Conservation (phyloP, 2,113 vertebrate genomes). For the Coptodon rendalli region DNA sequence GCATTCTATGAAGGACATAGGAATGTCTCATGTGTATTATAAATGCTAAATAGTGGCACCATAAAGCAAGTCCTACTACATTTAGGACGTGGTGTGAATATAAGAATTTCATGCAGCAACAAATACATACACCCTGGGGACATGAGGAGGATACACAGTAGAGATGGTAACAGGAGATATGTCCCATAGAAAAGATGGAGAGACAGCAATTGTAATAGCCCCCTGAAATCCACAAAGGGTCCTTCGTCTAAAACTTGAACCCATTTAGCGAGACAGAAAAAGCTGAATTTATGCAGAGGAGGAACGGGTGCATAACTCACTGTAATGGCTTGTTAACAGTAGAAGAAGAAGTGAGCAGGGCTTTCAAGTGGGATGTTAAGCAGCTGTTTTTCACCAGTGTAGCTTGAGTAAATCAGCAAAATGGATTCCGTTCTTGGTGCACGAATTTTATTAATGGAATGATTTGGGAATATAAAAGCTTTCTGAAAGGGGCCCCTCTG, state of each 20-base stretch:
- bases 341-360: conserved; percentile 83
- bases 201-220: neutral
- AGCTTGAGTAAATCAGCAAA: conserved; percentile 89
- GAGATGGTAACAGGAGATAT: conserved; percentile 31
- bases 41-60: conserved; percentile 34
- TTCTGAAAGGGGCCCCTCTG: conserved; percentile 44
- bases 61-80: neutral
- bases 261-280: conserved; percentile 70
- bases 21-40: conserved; percentile 27
- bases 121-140: conserved; percentile 14
- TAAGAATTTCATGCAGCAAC: conserved; percentile 1
- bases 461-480: conserved; percentile 78
- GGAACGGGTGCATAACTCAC: conserved; percentile 81
- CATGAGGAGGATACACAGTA: conserved; percentile 1
- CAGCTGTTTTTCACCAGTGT: conserved; percentile 86
- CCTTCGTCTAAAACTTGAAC: conserved; percentile 76
- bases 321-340: conserved; percentile 93
- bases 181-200: conserved; percentile 27
- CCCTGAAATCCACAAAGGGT: conserved; percentile 38
- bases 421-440: conserved; percentile 80
- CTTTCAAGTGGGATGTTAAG: conserved; percentile 92
- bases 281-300: conserved; percentile 78
- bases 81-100: neutral
- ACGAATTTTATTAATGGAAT: conserved; percentile 89
- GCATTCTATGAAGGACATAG: conserved; percentile 31